Evolutionary conservation across 2,797 vertebrate species (phyloP).

Genomic region (Trachops cirrhosus): DNA sequence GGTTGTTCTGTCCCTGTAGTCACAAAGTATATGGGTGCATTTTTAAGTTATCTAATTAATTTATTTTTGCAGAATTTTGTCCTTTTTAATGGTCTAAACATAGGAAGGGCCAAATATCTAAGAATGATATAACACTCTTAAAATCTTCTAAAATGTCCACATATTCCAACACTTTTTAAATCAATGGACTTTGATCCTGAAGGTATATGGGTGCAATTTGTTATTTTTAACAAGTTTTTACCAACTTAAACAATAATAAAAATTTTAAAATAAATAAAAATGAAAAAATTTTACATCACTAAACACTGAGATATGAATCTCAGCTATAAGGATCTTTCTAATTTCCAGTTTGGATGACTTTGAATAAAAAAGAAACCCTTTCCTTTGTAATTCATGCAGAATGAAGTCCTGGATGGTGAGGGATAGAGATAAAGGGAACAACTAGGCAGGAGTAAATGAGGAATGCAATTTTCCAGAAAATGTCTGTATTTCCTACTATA

Average conservation of each 20-base stretch:
- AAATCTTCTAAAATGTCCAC: not conserved
- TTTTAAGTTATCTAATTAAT: not conserved
- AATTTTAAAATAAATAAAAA: not conserved
- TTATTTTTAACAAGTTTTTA: not conserved
- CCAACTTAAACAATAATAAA: not conserved
- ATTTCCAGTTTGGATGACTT: not conserved
- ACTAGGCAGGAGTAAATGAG: not conserved
- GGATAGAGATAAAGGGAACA: not conserved
- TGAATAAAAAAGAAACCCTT: not conserved
- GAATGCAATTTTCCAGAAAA: not conserved
- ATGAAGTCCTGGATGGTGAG: not conserved
- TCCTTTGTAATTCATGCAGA: not conserved
- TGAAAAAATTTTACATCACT: not conserved
- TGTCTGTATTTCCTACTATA: not conserved
- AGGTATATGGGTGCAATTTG: not conserved
- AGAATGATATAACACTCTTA: not conserved
- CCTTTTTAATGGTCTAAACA: not conserved
- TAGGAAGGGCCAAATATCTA: not conserved
- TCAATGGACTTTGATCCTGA: fast-evolving
- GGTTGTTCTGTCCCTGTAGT: not conserved
- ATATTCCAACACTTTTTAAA: not conserved
- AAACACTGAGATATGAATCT: not conserved
- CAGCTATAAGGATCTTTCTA: not conserved
- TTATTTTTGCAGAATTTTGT: not conserved
- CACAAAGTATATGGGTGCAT: not conserved